phyloP scores from a whole-genome alignment of 2,888 invertebrate species.

The Orthosia incerta region DNA sequence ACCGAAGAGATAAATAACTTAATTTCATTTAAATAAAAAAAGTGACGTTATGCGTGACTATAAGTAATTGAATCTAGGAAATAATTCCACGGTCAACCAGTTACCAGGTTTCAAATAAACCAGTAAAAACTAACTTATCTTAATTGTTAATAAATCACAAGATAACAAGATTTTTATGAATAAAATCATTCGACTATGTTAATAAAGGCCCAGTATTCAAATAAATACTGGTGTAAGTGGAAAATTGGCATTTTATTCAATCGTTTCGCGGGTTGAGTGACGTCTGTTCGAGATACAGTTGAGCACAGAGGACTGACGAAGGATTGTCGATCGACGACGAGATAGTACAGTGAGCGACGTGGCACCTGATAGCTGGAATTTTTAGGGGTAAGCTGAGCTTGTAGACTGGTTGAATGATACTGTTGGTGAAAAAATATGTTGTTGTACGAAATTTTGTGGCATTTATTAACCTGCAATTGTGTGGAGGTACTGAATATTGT shows the following conservation, averaged over 20 bases:
- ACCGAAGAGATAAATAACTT: not conserved
- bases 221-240: slow-evolving; percentile 65
- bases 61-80: slow-evolving; percentile 7
- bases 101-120: slow-evolving; percentile 13
- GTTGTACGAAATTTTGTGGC: no score
- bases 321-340: slow-evolving; percentile 81
- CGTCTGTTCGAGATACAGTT: slow-evolving; percentile 83
- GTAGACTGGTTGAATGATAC: slow-evolving; percentile 15
- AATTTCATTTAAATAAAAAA: not conserved
- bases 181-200: slow-evolving; percentile 6
- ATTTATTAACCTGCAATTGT: no score
- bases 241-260: slow-evolving; percentile 84
- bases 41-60: not conserved
- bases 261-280: slow-evolving; percentile 78
- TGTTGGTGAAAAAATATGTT: not conserved
- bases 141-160: slow-evolving; percentile 22
- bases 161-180: not conserved
- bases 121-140: not conserved
- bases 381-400: slow-evolving; percentile 22
- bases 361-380: slow-evolving; percentile 64
- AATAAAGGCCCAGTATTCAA: slow-evolving; percentile 26
- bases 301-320: slow-evolving; percentile 83
- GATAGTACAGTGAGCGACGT: slow-evolving; percentile 74
- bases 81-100: not conserved
- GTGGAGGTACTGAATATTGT: not conserved